A percentile compares a stretch with the other conserved stretches of the same genome.
Evolutionary conservation across 2,797 vertebrate species (phyloP).

Genomic region (Parauchenoglanis punctatus): DNA sequence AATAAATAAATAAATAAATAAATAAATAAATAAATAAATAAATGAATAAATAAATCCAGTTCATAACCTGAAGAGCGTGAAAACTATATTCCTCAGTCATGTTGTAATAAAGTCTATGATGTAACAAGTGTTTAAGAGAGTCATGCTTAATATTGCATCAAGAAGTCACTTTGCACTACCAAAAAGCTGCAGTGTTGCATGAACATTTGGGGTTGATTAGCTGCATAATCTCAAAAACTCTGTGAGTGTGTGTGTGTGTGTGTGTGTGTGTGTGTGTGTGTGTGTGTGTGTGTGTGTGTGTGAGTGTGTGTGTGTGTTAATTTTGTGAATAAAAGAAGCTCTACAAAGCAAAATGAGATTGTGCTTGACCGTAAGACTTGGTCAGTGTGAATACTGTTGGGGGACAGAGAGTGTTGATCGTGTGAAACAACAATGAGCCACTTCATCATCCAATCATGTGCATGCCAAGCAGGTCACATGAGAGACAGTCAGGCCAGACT

Average conservation of each 20-base stretch:
- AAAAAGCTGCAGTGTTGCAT: slow-evolving; percentile 2
- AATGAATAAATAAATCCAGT: not conserved
- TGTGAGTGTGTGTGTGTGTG: not conserved
- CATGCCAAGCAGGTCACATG: slow-evolving; percentile 47
- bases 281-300: slow-evolving; percentile 4
- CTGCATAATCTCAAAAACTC: not conserved
- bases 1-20: not conserved
- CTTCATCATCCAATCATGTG: slow-evolving; percentile 49
- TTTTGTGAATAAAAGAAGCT: slow-evolving; percentile 31
- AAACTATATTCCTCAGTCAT: not conserved
- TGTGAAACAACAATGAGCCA: slow-evolving; percentile 39
- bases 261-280: not conserved
- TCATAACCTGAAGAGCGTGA: not conserved
- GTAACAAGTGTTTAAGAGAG: not conserved
- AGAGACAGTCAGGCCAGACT: slow-evolving; percentile 25
- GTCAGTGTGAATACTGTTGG: slow-evolving; percentile 7
- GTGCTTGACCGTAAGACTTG: not conserved
- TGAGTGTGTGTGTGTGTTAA: slow-evolving; percentile 22
- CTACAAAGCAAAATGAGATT: slow-evolving; percentile 34
- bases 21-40: not conserved
- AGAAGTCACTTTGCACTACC: not conserved
- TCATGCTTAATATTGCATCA: not conserved
- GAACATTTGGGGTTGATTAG: not conserved
- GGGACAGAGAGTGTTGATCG: not conserved
- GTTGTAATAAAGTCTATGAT: not conserved